phyloP scores from a whole-genome alignment of 2,797 vertebrate species.

The Gambelia wislizenii region DNA sequence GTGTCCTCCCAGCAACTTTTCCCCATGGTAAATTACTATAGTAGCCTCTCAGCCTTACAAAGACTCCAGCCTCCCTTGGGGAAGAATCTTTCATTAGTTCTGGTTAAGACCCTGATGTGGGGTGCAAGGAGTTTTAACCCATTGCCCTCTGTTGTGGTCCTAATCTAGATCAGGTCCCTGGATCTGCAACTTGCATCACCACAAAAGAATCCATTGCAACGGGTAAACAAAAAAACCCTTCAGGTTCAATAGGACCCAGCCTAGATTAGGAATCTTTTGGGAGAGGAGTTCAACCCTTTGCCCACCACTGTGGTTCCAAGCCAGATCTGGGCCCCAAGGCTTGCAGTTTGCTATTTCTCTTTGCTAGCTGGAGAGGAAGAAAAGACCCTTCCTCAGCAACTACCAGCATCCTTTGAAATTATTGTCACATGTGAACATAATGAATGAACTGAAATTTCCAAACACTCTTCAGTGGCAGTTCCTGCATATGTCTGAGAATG shows the following conservation, averaged over 20 bases:
- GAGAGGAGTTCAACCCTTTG: background rate
- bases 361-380: background rate
- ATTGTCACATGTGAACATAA: background rate
- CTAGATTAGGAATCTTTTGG: no score
- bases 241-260: no score
- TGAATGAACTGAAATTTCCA: background rate
- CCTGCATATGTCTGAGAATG: background rate
- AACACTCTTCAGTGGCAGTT: background rate
- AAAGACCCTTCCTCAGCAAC: background rate
- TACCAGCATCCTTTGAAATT: background rate
- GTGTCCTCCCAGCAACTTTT: background rate
- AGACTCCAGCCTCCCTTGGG: background rate
- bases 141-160: no score
- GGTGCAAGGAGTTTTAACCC: background rate
- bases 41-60: background rate
- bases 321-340: no score
- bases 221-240: no score
- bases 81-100: background rate
- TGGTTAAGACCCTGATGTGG: background rate
- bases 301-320: background rate
- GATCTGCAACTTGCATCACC: no score
- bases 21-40: background rate
- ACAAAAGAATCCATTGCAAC: no score
- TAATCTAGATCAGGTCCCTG: no score
- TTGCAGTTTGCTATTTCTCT: background rate